Evolutionary conservation across 2,888 invertebrate genomes (phyloP), one percentile per base, ranked within the genome.

Genomic region (Molanna angustata): DNA sequence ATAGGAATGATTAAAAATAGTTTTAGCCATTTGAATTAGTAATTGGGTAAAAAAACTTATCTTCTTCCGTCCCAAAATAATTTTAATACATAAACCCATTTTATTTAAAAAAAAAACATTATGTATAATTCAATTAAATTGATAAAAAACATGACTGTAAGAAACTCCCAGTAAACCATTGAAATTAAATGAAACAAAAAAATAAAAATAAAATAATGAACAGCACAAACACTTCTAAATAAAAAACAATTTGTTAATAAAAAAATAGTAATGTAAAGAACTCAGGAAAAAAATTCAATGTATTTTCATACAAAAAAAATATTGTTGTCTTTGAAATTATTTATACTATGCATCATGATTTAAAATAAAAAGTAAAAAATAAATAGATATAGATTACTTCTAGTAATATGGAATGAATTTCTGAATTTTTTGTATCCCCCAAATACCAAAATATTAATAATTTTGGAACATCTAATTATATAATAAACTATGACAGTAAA

Each of bases 271-370:
- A 45, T 35, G 35, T 46, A 46, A 37, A 46, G 46, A 46, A 46
- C 46, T 46, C 46, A 46, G 46, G 46, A 46, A 46, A 33, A 33
- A 35, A 16, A 9, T 22, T 43, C n/a, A 11, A 39, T 16, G 17
- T 4, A 39, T 14, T 14, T 16, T 39, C 14, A 39, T 14, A 14
- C 18, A 14, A 39, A 39, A 39, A 16, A 11, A 16, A 35, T n/a
- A 35, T 35, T 35, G n/a, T 27, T 11, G 6, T 11, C 6, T 11
- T 7, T 7, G 35, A 35, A 35, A 4, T 14, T 13, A 33, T 33
- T 6, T 13, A 16, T 39, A 39, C 39, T 2, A 14, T 39, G 39
- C 39, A 39, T 39, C 39, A 39, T 39, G 39, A 39, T 14, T 39
- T 39, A 39, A 13, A 39, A 11, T 35, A 14, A 39, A n/a, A n/a